Evolutionary conservation across 2,888 invertebrate species (phyloP).

Genomic region (Polyommatus iphigenia): DNA sequence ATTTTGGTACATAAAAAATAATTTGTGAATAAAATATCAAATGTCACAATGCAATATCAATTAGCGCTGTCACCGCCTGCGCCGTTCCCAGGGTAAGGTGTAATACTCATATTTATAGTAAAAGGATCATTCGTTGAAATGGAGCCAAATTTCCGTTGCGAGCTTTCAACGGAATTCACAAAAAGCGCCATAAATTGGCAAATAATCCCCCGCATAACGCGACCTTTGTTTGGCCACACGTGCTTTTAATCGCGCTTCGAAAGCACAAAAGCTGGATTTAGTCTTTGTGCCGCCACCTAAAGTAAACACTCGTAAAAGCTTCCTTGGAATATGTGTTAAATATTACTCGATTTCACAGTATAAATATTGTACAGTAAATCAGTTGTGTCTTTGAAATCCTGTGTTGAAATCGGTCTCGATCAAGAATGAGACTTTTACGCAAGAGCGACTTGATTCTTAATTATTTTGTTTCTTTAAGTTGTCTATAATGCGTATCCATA

Average conservation of each 20-base stretch:
- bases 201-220: conserved; percentile 80
- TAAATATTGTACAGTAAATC: background rate
- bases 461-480: background rate
- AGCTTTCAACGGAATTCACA: conserved; percentile 76
- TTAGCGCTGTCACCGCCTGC: conserved; percentile 8
- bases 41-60: conserved; percentile 23
- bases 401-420: background rate
- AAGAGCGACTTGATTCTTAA: no score
- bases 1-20: conserved; percentile 12
- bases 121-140: conserved; percentile 78
- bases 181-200: conserved; percentile 80
- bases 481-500: no score
- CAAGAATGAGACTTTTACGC: background rate
- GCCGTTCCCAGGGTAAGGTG: conserved; percentile 20
- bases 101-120: conserved; percentile 69
- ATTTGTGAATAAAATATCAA: background rate
- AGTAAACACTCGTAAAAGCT: conserved; percentile 74
- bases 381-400: background rate
- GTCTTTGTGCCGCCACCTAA: conserved; percentile 69
- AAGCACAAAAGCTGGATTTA: conserved; percentile 71
- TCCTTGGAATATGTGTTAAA: conserved; percentile 47
- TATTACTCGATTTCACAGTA: background rate
- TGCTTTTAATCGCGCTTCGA: conserved; percentile 70
- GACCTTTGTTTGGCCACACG: conserved; percentile 81
- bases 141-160: conserved; percentile 77